Conservation (phyloP, 2,113 vertebrate genomes). For the Neoarius graeffei region DNA sequence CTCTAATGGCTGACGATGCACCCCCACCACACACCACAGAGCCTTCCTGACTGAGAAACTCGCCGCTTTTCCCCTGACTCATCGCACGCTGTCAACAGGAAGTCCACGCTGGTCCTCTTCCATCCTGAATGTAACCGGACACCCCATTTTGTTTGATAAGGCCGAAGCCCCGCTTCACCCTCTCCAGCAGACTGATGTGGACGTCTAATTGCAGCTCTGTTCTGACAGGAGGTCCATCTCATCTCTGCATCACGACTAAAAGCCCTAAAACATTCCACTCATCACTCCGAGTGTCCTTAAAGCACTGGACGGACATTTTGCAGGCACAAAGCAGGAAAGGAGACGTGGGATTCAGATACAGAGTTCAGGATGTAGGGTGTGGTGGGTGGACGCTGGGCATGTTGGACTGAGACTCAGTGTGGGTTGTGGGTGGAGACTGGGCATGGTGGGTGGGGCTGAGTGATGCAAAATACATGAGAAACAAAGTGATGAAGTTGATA, state of each 20-base stretch:
- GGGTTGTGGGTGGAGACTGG: background rate
- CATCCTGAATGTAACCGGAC: background rate
- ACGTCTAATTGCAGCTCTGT: background rate
- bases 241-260: background rate
- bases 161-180: background rate
- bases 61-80: background rate
- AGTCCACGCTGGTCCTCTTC: background rate
- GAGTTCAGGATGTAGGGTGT: background rate
- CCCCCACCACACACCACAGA: background rate
- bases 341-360: background rate
- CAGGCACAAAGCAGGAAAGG: background rate
- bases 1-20: background rate
- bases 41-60: background rate
- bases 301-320: background rate
- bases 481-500: no score
- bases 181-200: background rate
- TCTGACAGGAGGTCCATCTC: background rate
- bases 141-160: background rate
- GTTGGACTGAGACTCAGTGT: background rate
- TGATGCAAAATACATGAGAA: background rate
- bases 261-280: conserved; percentile 2
- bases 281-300: background rate
- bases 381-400: background rate
- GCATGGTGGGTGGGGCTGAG: background rate
- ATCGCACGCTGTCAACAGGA: background rate